These are phyloP conservation scores for Hedya salicella DNA, from an alignment of 2,888 invertebrate genomes.

Conservation along the genomic window DNA sequence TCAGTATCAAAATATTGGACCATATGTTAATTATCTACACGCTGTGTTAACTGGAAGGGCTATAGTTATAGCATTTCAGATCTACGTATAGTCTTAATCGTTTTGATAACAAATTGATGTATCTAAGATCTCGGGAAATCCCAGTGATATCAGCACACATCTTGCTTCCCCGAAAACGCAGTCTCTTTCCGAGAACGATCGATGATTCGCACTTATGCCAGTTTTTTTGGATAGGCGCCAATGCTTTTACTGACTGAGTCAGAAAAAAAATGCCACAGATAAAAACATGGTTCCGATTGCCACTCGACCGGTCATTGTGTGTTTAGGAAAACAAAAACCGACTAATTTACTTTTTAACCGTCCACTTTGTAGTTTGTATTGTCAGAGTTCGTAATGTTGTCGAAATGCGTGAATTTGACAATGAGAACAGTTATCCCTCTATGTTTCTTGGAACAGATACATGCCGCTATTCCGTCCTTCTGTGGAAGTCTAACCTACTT, in stretches of 20 bases:
- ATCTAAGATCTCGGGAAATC: constrained; percentile 45
- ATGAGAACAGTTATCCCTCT: constrained; percentile 56
- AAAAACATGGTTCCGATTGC: constrained; percentile 50
- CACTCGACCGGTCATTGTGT: constrained; percentile 68
- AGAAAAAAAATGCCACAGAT: constrained; percentile 67
- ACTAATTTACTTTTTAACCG: constrained; percentile 57
- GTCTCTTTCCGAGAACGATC: constrained; percentile 67
- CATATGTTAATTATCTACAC: too few species aligned
- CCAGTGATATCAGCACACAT: constrained; percentile 54
- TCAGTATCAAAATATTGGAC: too few species aligned
- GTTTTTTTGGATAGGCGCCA: constrained; percentile 79
- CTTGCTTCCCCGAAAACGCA: constrained; percentile 67
- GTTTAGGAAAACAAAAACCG: constrained; percentile 73
- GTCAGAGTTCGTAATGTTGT: constrained; percentile 52
- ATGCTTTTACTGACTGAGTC: constrained; percentile 72
- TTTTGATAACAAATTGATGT: background rate
- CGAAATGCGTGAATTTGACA: constrained; percentile 51
- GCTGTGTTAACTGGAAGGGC: too few species aligned
- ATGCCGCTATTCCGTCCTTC: constrained; percentile 19
- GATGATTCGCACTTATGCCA: constrained; percentile 73
- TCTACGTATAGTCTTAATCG: too few species aligned
- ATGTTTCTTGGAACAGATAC: constrained; percentile 14
- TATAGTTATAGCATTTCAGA: too few species aligned
- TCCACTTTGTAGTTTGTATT: constrained; percentile 55
- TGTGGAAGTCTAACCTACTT: background rate